phyloP scores from a whole-genome alignment of 1,140 invertebrate species.

The Caerostris extrusa region DNA sequence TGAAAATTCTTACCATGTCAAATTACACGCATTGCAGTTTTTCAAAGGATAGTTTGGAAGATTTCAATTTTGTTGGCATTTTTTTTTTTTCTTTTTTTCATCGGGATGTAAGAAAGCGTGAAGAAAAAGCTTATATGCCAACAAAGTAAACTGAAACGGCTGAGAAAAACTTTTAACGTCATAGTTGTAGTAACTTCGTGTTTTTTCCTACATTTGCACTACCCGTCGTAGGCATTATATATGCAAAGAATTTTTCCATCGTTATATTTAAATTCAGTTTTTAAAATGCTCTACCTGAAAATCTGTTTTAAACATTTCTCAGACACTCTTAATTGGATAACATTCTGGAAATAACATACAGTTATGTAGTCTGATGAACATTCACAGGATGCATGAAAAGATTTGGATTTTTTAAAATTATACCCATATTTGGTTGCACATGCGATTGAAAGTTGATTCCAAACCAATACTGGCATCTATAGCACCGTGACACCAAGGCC shows the following conservation, averaged over 20 bases:
- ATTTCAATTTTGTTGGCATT: neutral
- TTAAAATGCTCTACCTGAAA: neutral
- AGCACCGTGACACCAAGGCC: too few species aligned
- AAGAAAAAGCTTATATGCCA: neutral
- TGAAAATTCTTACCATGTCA: neutral
- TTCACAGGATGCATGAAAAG: too few species aligned
- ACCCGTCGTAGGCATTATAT: neutral
- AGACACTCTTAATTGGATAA: too few species aligned
- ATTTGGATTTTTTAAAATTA: too few species aligned
- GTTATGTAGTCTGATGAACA: too few species aligned
- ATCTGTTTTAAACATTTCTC: too few species aligned
- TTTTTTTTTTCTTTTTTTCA: neutral
- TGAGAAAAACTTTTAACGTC: slow-evolving; percentile 7
- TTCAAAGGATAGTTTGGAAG: neutral
- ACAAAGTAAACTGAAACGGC: neutral
- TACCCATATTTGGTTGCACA: too few species aligned
- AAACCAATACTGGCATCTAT: too few species aligned
- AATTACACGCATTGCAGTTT: neutral
- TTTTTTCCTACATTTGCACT: neutral
- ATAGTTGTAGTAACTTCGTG: neutral
- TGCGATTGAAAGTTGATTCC: too few species aligned
- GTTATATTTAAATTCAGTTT: neutral
- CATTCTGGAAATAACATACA: too few species aligned
- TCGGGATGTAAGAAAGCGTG: neutral
- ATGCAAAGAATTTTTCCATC: neutral